Conservation (phyloP, 1,140 invertebrate genomes). For the Leptopilina boulardi region DNA sequence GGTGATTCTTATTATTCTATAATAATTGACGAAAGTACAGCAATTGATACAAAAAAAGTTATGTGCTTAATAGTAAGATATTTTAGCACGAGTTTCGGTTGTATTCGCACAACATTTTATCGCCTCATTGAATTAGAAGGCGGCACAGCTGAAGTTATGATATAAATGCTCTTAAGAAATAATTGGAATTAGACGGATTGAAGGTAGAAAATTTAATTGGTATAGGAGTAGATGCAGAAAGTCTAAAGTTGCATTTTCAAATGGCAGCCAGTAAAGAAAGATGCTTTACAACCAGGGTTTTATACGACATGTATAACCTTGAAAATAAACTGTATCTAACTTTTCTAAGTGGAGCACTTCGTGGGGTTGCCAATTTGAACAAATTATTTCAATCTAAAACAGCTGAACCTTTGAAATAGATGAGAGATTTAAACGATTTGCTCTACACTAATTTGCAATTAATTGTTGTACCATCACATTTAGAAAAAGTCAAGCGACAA, state of each 20-base stretch:
- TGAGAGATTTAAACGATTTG: conserved; percentile 39
- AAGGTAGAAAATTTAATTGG: no score
- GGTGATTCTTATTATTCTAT: no score
- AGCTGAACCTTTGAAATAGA: conserved; percentile 42
- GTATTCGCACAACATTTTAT: no score
- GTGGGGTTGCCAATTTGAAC: conserved; percentile 40
- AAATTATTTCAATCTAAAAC: conserved; percentile 42
- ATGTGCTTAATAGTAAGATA: no score
- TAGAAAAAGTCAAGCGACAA: conserved; percentile 25
- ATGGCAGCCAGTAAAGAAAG: conserved; percentile 38
- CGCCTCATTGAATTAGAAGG: no score
- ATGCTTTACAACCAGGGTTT: conserved; percentile 10
- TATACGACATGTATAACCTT: background rate
- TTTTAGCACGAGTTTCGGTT: no score
- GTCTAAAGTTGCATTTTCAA: conserved; percentile 35
- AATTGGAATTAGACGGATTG: no score
- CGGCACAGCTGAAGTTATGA: no score
- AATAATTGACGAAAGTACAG: no score
- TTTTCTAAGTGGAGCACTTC: conserved; percentile 37
- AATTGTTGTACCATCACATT: conserved; percentile 21
- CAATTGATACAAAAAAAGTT: no score
- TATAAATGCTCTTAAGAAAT: no score
- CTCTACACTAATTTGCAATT: conserved; percentile 35
- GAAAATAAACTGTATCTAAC: conserved; percentile 14
- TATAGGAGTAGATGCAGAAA: conserved; percentile 4